Evolutionary conservation across 2,888 invertebrate genomes (phyloP), one percentile per base, ranked within the genome.

Genomic region (Galerucella calmariensis): DNA sequence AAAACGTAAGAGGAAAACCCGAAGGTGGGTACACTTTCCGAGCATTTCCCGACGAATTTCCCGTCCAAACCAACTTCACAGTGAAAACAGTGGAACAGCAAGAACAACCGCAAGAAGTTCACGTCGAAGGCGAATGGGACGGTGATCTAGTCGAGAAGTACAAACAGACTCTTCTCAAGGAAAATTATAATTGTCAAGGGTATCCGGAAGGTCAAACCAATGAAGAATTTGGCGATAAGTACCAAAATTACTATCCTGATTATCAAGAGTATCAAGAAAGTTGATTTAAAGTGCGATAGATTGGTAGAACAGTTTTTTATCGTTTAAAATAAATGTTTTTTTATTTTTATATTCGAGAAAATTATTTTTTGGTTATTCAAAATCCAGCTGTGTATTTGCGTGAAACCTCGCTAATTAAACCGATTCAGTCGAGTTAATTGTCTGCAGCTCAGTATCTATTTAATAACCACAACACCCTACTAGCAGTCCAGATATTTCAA

Each of bases 361-460:
- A 48, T 88, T 35, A 35, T 5, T 35, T 35, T 35, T 35, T 35
- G 35, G 35, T 35, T 8, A 35, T 8, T 35, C 6, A 35, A 35
- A 35, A 8, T 8, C 35, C 6, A 35, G 5, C 35, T 35, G 0
- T 5, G 2, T 5, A 35, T 35, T 35, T 35, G 35, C 35, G 35
- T 35, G 35, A 5, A 5, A 35, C 35, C 35, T 8, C 35, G 8
- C 35, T 35, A 35, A 35, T 35, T 35, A 35, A 35, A 35, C 35
- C 35, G 5, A 5, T 35, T 35, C 35, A 35, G 8, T 8, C 35
- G 35, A 35, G 35, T 35, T 35, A 35, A 35, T 35, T 8, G 6
- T 35, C 35, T 35, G 35, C 35, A 8, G 35, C 35, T 35, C 35
- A 35, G 6, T 35, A 6, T 35, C 35, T 35, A 35, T 35, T 35